A percentile compares a stretch with the other conserved stretches of the same genome.
These are phyloP conservation scores for Athetis lepigone DNA, from an alignment of 2,888 invertebrate species.

Conservation along the genomic window DNA sequence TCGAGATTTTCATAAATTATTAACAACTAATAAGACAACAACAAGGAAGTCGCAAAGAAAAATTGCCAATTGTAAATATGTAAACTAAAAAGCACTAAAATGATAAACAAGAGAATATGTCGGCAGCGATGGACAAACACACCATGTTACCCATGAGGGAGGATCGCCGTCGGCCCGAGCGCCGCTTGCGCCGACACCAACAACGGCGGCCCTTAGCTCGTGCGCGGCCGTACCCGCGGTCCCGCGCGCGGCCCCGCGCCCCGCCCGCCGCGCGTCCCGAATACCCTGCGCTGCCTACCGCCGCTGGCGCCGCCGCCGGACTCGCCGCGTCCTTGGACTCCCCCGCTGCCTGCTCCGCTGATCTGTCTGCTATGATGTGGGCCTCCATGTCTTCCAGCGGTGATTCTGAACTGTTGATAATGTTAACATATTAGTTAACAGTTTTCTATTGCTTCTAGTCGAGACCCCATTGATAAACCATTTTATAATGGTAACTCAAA, in stretches of 20 bases:
- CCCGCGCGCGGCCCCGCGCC: conserved; percentile 73
- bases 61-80: neutral
- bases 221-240: conserved; percentile 83
- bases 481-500: too few relatives aligned
- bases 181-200: conserved; percentile 86
- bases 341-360: conserved; percentile 75
- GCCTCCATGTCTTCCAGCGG: conserved; percentile 81
- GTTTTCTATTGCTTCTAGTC: too few relatives aligned
- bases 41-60: neutral
- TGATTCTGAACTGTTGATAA: conserved; percentile 78
- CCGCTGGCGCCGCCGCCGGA: conserved; percentile 54
- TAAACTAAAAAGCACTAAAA: too few relatives aligned
- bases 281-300: conserved; percentile 68
- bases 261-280: conserved; percentile 58
- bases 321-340: conserved; percentile 63
- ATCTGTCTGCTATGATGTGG: conserved; percentile 86
- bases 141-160: conserved; percentile 89
- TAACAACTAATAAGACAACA: neutral
- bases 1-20: neutral
- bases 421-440: too few relatives aligned
- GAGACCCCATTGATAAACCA: too few relatives aligned
- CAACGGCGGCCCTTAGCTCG: conserved; percentile 80
- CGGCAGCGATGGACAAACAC: conserved; percentile 83
- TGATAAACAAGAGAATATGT: conserved; percentile 74
- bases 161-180: conserved; percentile 85